phyloP scores from a whole-genome alignment of 2,888 invertebrate species.

The Drosophila parthenogenetica region DNA sequence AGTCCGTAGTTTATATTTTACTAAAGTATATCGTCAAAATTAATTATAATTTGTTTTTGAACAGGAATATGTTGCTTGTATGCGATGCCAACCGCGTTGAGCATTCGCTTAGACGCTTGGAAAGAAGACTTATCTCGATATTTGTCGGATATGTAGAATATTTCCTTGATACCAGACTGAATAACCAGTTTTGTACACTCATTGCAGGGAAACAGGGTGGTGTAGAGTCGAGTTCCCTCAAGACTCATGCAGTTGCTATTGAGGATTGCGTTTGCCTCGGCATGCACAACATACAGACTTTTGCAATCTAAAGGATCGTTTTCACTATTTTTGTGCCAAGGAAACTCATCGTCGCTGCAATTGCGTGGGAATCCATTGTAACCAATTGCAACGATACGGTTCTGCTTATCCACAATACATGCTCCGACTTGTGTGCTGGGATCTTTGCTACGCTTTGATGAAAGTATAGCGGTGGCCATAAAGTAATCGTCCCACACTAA shows the following conservation, averaged over 20 bases:
- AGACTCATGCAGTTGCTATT: constrained; percentile 94
- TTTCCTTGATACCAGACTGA: constrained; percentile 93
- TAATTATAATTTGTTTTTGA: constrained; percentile 88
- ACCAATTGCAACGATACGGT: constrained; percentile 96
- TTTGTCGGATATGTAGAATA: constrained; percentile 94
- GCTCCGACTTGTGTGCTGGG: constrained; percentile 97
- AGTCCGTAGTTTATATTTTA: background rate
- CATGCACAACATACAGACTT: constrained; percentile 97
- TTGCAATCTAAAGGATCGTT: constrained; percentile 89
- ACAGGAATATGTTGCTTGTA: constrained; percentile 89
- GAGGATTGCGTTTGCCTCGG: constrained; percentile 98
- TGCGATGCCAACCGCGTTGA: constrained; percentile 90
- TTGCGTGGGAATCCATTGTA: constrained; percentile 99
- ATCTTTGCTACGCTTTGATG: constrained; percentile 97
- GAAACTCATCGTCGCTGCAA: constrained; percentile 94
- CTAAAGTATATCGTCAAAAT: constrained; percentile 86
- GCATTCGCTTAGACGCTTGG: constrained; percentile 92
- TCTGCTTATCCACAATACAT: constrained; percentile 94
- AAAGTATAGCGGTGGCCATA: constrained; percentile 96
- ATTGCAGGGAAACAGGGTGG: constrained; percentile 97
- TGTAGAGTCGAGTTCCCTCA: constrained; percentile 93
- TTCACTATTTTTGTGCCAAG: constrained; percentile 90
- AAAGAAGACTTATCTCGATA: constrained; percentile 89
- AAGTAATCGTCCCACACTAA: constrained; percentile 97
- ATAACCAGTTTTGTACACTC: constrained; percentile 99